Percentiles rank a stretch among this genome's conserved stretches.
These are phyloP conservation scores for Xestia xanthographa DNA, from an alignment of 2,888 invertebrate species.

Conservation along the genomic window DNA sequence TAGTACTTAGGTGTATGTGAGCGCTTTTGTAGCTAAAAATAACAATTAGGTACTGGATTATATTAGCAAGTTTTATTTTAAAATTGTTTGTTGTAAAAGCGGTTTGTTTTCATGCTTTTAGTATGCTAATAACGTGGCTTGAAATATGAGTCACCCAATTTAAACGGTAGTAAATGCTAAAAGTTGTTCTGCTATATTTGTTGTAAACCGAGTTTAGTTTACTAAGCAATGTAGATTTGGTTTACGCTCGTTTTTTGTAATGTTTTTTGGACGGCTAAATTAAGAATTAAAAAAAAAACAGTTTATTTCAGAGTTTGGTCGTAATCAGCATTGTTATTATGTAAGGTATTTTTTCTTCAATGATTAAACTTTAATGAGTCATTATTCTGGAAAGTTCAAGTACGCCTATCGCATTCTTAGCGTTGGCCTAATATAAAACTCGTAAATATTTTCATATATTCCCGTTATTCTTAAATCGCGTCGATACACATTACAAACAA, in stretches of 20 bases:
- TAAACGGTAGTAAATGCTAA: slow-evolving; percentile 11
- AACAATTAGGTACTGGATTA: neutral
- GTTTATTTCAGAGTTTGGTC: neutral
- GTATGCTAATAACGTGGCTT: slow-evolving; percentile 26
- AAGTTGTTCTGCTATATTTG: slow-evolving; percentile 14
- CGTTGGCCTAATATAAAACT: too few relatives aligned
- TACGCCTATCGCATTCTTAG: too few relatives aligned
- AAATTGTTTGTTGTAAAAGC: slow-evolving; percentile 12
- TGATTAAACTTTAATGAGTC: neutral
- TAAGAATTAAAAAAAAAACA: neutral
- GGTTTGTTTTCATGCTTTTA: slow-evolving; percentile 10
- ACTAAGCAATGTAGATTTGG: neutral
- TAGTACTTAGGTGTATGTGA: neutral
- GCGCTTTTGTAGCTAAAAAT: neutral
- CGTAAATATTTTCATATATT: too few relatives aligned
- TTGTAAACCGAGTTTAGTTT: neutral
- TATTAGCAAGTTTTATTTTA: slow-evolving; percentile 6
- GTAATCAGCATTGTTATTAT: neutral
- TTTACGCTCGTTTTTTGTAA: neutral
- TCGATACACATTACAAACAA: too few relatives aligned
- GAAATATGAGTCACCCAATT: slow-evolving; percentile 28
- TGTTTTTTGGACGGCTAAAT: neutral
- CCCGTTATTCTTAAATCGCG: too few relatives aligned
- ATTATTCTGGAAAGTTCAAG: neutral
- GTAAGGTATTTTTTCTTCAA: neutral